phyloP scores from a whole-genome alignment of 1,140 invertebrate genomes.

The Trachymyrmex cornetzi region DNA sequence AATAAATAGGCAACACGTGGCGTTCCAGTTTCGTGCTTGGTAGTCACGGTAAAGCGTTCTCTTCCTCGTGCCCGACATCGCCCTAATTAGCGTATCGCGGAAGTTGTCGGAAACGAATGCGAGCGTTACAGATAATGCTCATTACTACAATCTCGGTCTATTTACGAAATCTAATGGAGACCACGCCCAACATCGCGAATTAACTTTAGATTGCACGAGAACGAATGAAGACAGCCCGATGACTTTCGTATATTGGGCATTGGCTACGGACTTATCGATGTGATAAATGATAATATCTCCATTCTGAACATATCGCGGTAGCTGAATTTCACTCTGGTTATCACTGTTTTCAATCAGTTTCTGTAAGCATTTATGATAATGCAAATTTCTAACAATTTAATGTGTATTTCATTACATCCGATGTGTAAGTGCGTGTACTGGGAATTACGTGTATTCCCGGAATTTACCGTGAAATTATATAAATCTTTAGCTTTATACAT shows the following conservation, averaged over 20 bases:
- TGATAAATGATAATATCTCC: neutral
- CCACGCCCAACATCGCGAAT: conserved; percentile 3
- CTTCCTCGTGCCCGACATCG: conserved; percentile 30
- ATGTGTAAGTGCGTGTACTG: neutral
- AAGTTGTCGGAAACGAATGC: conserved; percentile 46
- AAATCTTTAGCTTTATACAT: conserved; percentile 13
- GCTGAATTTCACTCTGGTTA: neutral
- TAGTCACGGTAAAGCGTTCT: conserved; percentile 29
- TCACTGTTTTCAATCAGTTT: neutral
- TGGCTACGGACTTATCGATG: neutral
- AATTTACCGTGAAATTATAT: conserved; percentile 20
- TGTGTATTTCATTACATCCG: neutral
- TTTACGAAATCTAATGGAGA: conserved; percentile 10
- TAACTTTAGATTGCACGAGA: neutral
- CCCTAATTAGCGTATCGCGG: conserved; percentile 52
- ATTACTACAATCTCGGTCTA: conserved; percentile 23
- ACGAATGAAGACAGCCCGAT: neutral
- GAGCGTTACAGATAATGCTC: conserved; percentile 16
- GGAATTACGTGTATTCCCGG: neutral
- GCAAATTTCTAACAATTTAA: neutral
- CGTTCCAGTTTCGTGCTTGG: conserved; percentile 32
- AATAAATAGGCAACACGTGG: conserved; percentile 57
- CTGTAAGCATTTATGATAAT: conserved; percentile 24
- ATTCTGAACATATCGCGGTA: neutral
- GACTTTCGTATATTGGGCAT: neutral